These are phyloP conservation scores for Neolamprologus multifasciatus DNA, from an alignment of 2,797 vertebrate species.

Conservation along the genomic window DNA sequence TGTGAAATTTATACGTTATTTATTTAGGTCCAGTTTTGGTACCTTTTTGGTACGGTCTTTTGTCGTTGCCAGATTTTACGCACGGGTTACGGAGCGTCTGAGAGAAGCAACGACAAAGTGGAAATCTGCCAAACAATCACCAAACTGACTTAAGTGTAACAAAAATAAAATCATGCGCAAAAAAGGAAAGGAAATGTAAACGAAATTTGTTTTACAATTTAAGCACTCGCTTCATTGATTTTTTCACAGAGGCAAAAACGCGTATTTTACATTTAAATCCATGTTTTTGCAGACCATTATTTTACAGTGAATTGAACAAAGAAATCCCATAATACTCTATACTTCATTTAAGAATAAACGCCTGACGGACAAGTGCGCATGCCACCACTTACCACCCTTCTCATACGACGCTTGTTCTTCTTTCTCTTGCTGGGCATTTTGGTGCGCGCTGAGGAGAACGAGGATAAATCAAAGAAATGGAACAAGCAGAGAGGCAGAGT, in stretches of 20 bases:
- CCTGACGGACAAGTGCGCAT: neutral
- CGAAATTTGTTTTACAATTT: neutral
- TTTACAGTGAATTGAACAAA: neutral
- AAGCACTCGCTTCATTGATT: neutral
- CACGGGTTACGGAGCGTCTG: neutral
- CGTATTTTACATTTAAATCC: neutral
- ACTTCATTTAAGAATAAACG: neutral
- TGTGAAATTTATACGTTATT: neutral
- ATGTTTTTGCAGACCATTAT: neutral
- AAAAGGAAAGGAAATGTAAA: neutral
- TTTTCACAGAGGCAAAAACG: neutral
- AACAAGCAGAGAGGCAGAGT: neutral
- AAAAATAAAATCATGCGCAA: neutral
- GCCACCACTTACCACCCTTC: conserved; percentile 63
- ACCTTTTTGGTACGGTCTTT: neutral
- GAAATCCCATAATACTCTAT: neutral
- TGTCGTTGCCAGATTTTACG: neutral
- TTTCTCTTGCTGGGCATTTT: conserved; percentile 77
- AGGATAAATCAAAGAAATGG: neutral
- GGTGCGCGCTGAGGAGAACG: neutral
- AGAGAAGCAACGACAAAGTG: neutral
- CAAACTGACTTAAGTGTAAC: neutral
- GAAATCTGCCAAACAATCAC: neutral
- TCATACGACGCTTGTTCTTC: conserved; percentile 76
- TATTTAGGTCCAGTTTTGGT: neutral